These are phyloP conservation scores for Pharmacophagus antenor DNA, from an alignment of 2,888 invertebrate genomes.

Conservation along the genomic window DNA sequence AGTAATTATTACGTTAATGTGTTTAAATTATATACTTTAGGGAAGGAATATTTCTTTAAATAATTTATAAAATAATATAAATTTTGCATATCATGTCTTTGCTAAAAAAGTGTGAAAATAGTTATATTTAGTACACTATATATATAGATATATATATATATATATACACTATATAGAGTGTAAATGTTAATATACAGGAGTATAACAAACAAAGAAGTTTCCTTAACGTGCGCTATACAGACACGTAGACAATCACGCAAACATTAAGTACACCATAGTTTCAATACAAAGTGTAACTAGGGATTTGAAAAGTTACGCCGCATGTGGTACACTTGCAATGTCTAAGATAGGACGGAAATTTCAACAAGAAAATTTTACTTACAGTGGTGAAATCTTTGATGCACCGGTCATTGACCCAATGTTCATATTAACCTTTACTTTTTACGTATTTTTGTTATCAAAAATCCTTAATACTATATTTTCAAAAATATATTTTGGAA, in stretches of 20 bases:
- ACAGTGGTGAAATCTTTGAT: slow-evolving; percentile 3
- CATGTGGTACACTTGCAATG: slow-evolving; percentile 5
- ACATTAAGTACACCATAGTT: background rate
- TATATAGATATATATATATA: no score
- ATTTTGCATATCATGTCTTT: background rate
- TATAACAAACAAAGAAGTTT: no score
- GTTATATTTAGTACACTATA: no score
- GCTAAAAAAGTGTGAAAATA: background rate
- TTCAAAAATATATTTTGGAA: no score
- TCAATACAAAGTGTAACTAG: slow-evolving; percentile 1
- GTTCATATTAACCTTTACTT: background rate
- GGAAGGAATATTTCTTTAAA: background rate
- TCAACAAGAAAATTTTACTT: slow-evolving; percentile 18
- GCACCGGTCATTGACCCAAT: background rate
- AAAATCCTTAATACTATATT: no score
- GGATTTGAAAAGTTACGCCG: background rate
- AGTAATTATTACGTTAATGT: no score
- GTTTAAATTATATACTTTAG: no score
- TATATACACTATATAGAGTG: no score
- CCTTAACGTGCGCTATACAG: background rate
- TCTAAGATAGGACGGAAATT: slow-evolving; percentile 16
- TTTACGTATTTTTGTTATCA: background rate
- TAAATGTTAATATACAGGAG: no score
- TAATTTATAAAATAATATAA: background rate
- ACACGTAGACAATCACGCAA: background rate